Conservation (phyloP, 2,113 vertebrate species). For the Hemiprocne comata region DNA sequence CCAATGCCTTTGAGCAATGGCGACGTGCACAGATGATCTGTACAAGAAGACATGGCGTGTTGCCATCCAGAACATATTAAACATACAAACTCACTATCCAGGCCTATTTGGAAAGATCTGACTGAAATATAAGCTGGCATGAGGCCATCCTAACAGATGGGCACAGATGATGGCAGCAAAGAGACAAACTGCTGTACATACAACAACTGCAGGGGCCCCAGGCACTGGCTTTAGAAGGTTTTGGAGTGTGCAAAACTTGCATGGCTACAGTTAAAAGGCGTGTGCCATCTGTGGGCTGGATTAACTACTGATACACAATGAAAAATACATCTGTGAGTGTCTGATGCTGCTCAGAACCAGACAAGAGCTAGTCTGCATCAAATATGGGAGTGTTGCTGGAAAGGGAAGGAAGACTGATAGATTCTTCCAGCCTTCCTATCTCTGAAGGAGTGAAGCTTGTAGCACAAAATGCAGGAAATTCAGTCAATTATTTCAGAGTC, state of each 20-base stretch:
- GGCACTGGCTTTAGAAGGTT: background rate
- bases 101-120: conserved; percentile 12
- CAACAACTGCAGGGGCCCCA: conserved; percentile 32
- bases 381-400: background rate
- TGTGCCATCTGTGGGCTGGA: conserved; percentile 50
- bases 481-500: background rate
- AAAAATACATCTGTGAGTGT: background rate
- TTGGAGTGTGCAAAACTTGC: background rate
- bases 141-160: conserved; percentile 60
- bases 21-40: background rate
- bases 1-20: background rate
- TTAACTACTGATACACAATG: conserved; percentile 3
- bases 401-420: background rate
- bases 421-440: background rate
- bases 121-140: conserved; percentile 14
- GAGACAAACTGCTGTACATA: background rate
- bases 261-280: background rate
- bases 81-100: background rate
- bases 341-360: background rate
- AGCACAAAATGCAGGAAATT: background rate
- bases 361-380: background rate
- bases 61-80: conserved; percentile 13
- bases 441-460: background rate
- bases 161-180: conserved; percentile 38
- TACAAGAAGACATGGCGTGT: background rate